Evolutionary conservation across 2,113 vertebrate species (phyloP), one percentile per base, ranked within the genome.

Genomic region (Xenopus laevis): DNA sequence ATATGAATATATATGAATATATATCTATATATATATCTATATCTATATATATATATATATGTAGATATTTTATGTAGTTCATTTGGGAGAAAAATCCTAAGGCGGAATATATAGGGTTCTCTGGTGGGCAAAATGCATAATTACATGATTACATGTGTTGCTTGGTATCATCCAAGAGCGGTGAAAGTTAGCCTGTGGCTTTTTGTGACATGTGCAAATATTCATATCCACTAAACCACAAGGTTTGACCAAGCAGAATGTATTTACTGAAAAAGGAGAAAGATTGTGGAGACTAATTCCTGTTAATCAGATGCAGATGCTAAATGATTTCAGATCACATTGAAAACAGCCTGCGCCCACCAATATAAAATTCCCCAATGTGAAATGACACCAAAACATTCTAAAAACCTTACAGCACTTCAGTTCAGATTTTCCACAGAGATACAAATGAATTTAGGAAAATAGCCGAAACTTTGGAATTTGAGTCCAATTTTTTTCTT

Each of bases 181-280:
- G 52, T 15, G 6, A 55, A 55, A 5, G 52, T 55, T 15, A 55
- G n/a, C 52, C 12, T 55, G 13, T n/a, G n/a, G 52, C 52, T 55
- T 55, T n/a, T 5, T 15, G 13, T 8, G 52, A 55, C 52, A 16
- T 55, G 8, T 40, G 10, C 45, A 66, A 2, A 50, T 47, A 20
- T 15, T 47, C 12, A 50, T 50, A 66, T 50, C 18, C 12, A 66
- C 2, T 50, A 18, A 50, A 13, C 18, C 11, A 20, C n/a, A 50
- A 50, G 10, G 12, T 50, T 9, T 50, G 11, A 50, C 13, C 11
- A 50, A 66, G 47, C 45, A 66, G 45, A 50, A 66, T 47, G n/a
- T 65, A 40, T 65, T 65, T 65, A 65, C 40, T 17, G 40, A 10
- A 66, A 47, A 45, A 47, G n/a, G 18, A 13, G 12, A 66, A 33